These are phyloP conservation scores for Drosophila lacicola DNA, from an alignment of 2,888 invertebrate genomes.

Conservation along the genomic window DNA sequence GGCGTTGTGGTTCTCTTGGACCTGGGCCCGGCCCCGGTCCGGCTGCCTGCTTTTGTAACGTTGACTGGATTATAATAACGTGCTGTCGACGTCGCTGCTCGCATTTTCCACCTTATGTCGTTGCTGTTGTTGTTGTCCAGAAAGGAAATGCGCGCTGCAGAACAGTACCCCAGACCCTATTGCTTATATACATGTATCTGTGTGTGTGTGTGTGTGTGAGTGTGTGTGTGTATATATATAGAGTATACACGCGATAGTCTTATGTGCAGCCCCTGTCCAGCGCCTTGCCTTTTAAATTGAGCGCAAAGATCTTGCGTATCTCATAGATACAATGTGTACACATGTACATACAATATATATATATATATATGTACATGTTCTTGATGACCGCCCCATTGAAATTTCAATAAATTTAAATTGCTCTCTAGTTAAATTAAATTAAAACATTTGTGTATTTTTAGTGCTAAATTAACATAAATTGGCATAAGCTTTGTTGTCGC, in stretches of 20 bases:
- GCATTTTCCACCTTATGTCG: slow-evolving; percentile 71
- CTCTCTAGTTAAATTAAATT: slow-evolving; percentile 77
- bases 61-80: slow-evolving; percentile 78
- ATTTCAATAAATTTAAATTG: slow-evolving; percentile 80
- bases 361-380: slow-evolving; percentile 22
- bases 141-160: slow-evolving; percentile 68
- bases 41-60: slow-evolving; percentile 50
- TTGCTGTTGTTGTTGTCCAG: slow-evolving; percentile 35
- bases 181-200: slow-evolving; percentile 18
- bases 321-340: slow-evolving; percentile 44
- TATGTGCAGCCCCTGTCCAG: slow-evolving; percentile 46
- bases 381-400: slow-evolving; percentile 53
- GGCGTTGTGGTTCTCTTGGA: slow-evolving; percentile 63
- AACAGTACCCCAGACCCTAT: slow-evolving; percentile 47
- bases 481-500: slow-evolving; percentile 63
- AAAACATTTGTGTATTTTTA: slow-evolving; percentile 75
- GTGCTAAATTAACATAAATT: slow-evolving; percentile 78
- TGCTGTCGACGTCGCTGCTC: slow-evolving; percentile 63
- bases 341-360: not conserved
- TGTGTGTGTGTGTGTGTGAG: slow-evolving; percentile 4
- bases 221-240: slow-evolving; percentile 4
- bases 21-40: slow-evolving; percentile 46
- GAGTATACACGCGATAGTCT: slow-evolving; percentile 26
- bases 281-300: slow-evolving; percentile 51
- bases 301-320: slow-evolving; percentile 62